phyloP scores from a whole-genome alignment of 1,140 invertebrate genomes.

The Brachionus angularis region DNA sequence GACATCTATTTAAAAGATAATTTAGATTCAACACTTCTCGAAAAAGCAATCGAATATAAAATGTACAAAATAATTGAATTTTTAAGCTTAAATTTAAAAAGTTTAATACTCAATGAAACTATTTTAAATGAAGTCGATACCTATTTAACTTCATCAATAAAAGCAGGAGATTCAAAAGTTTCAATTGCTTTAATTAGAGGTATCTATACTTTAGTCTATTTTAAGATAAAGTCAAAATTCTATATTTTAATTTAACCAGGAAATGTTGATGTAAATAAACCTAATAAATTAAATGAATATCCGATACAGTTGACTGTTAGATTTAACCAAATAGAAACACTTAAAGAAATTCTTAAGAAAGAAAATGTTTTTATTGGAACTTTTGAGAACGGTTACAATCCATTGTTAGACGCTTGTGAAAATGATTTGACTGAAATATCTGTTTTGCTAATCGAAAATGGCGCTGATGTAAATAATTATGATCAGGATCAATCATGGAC shows the following conservation, averaged over 20 bases:
- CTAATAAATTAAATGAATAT: conserved; percentile 16
- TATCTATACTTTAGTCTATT: too few relatives aligned
- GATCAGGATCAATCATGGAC: conserved; percentile 32
- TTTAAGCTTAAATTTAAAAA: conserved; percentile 14
- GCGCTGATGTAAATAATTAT: conserved; percentile 4
- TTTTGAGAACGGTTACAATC: conserved; percentile 3
- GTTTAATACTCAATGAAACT: neutral
- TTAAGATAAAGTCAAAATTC: too few relatives aligned
- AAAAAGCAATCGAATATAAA: conserved; percentile 40
- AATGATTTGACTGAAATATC: conserved; percentile 27
- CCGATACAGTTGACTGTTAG: conserved; percentile 12
- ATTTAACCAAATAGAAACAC: neutral
- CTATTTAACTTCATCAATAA: conserved; percentile 12
- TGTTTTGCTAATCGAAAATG: conserved; percentile 15
- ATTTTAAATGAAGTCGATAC: conserved; percentile 28
- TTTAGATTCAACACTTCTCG: conserved; percentile 10
- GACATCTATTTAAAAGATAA: conserved; percentile 14
- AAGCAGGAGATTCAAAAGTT: neutral
- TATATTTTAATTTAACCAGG: too few relatives aligned
- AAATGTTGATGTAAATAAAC: neutral
- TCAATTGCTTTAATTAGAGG: neutral
- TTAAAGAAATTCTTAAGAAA: neutral
- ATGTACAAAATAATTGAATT: conserved; percentile 7
- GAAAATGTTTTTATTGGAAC: conserved; percentile 19
- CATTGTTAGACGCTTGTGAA: conserved; percentile 16